These are phyloP conservation scores for Neostethus bicornis DNA, from an alignment of 2,797 vertebrate species.

Conservation along the genomic window DNA sequence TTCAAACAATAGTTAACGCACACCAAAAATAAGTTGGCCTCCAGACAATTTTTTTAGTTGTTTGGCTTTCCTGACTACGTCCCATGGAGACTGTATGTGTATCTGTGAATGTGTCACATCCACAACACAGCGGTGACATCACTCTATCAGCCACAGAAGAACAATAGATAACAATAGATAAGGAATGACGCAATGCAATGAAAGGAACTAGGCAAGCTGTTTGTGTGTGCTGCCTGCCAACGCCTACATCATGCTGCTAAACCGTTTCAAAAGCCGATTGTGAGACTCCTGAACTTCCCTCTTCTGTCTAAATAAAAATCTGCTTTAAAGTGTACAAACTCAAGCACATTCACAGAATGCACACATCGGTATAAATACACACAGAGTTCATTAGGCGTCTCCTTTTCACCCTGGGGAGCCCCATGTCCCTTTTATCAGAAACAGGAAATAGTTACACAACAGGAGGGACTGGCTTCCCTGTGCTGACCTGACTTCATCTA, in stretches of 20 bases:
- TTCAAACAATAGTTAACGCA: background rate
- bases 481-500: constrained; percentile 29
- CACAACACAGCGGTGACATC: constrained; percentile 68
- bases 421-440: constrained; percentile 72
- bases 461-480: constrained; percentile 56
- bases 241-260: constrained; percentile 26
- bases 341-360: constrained; percentile 2
- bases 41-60: constrained; percentile 29
- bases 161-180: constrained; percentile 78
- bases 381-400: constrained; percentile 19
- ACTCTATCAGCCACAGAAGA: constrained; percentile 59
- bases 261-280: constrained; percentile 17
- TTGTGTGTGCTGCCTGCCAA: constrained; percentile 39
- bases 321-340: background rate
- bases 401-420: constrained; percentile 39
- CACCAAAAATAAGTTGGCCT: constrained; percentile 14
- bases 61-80: constrained; percentile 49
- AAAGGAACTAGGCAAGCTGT: constrained; percentile 72
- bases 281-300: background rate
- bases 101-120: constrained; percentile 52
- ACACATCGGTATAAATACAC: constrained; percentile 12
- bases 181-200: constrained; percentile 59
- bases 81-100: constrained; percentile 32
- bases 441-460: constrained; percentile 78
- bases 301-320: constrained; percentile 11